These are phyloP conservation scores for Nothura maculosa DNA, from an alignment of 2,797 vertebrate species.

Conservation along the genomic window DNA sequence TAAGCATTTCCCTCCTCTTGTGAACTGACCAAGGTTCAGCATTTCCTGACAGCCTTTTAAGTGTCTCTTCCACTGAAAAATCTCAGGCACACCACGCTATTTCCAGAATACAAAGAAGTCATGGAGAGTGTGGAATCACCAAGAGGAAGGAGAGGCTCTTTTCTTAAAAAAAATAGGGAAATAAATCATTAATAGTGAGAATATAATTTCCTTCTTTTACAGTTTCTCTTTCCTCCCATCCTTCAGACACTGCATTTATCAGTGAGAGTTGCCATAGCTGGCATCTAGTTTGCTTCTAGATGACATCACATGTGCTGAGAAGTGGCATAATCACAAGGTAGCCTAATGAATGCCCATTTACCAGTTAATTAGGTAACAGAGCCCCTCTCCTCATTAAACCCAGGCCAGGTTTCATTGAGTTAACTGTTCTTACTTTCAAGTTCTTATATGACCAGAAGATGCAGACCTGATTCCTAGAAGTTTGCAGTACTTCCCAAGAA, in stretches of 20 bases:
- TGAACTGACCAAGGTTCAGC: background rate
- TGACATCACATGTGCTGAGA: accelerated
- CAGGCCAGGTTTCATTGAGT: accelerated
- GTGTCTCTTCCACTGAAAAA: background rate
- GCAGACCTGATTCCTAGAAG: background rate
- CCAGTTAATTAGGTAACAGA: background rate
- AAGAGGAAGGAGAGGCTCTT: accelerated
- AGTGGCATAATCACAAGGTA: background rate
- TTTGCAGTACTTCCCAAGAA: background rate
- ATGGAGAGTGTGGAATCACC: background rate
- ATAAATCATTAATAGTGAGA: background rate
- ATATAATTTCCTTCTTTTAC: background rate
- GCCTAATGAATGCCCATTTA: background rate
- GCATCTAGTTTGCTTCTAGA: background rate
- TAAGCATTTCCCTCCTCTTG: background rate
- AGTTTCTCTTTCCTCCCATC: background rate
- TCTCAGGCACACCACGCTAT: background rate
- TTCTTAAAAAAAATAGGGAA: too few species aligned
- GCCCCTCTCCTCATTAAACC: background rate
- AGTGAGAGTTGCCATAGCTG: background rate
- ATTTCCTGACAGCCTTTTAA: background rate
- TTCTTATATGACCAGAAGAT: background rate
- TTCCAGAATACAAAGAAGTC: background rate
- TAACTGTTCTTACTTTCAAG: conserved; percentile 12
- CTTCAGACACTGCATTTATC: background rate